Conservation (phyloP, 2,797 vertebrate genomes). For the Chaetodon trifasciatus region DNA sequence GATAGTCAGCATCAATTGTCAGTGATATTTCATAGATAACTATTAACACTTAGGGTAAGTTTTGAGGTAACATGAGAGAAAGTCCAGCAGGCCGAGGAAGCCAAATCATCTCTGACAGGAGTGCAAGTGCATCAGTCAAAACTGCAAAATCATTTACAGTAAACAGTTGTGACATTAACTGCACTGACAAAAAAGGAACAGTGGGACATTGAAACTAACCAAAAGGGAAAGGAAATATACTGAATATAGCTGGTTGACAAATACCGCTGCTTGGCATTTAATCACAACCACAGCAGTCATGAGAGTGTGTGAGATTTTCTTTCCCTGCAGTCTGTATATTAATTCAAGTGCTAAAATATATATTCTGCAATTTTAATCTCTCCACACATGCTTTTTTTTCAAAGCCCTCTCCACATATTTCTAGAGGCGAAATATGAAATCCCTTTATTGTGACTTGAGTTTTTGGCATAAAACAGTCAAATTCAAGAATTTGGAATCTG, state of each 20-base stretch:
- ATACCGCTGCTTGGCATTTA: neutral
- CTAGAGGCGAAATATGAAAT: neutral
- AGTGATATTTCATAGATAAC: neutral
- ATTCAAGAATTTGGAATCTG: neutral
- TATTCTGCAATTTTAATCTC: neutral
- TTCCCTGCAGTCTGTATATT: neutral
- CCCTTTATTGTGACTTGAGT: neutral
- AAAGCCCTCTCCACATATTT: neutral
- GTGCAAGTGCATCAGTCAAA: conserved; percentile 2
- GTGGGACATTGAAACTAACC: neutral
- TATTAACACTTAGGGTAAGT: neutral
- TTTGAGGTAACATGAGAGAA: conserved; percentile 4
- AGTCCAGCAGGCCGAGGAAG: neutral
- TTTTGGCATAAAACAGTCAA: neutral
- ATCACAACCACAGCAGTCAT: neutral
- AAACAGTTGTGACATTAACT: neutral
- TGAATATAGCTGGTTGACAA: neutral
- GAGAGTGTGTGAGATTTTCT: neutral
- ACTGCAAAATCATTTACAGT: neutral
- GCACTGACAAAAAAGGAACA: conserved; percentile 4
- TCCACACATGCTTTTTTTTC: neutral
- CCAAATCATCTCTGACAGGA: neutral
- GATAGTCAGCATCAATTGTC: neutral
- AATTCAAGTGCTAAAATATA: neutral
- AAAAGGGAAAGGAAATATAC: neutral